Percentiles rank a stretch among this genome's conserved stretches.
Evolutionary conservation across 2,797 vertebrate species (phyloP).

Genomic region (Gymnothorax reevesii): DNA sequence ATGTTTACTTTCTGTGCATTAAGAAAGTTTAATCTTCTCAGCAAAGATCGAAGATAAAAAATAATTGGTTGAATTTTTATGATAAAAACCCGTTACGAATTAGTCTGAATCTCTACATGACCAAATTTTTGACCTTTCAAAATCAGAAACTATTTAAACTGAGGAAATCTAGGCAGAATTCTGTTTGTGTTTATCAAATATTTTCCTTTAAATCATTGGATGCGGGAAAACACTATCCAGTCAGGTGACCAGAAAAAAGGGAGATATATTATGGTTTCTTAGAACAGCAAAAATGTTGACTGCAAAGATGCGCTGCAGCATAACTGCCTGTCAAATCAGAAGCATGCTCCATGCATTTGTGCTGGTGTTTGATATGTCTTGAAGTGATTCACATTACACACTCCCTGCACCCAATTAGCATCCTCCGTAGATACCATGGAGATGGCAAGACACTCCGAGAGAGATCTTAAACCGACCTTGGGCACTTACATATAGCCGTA

Average conservation of each 20-base stretch:
- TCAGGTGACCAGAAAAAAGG: constrained; percentile 23
- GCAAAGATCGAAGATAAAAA: not conserved
- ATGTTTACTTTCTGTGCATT: constrained; percentile 4
- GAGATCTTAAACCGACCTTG: not conserved
- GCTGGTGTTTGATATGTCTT: not conserved
- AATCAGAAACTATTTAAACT: not conserved
- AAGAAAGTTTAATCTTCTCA: not conserved
- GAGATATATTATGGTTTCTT: constrained; percentile 40
- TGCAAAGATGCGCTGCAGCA: constrained; percentile 16
- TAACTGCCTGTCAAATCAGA: not conserved
- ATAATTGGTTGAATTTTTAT: not conserved
- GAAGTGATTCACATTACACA: not conserved
- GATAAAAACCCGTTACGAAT: not conserved
- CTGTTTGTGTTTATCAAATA: not conserved
- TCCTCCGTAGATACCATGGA: not conserved
- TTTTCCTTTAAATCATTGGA: not conserved
- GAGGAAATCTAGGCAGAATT: not conserved
- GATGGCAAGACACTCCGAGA: not conserved
- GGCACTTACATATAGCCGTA: not conserved
- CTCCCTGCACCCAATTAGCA: not conserved
- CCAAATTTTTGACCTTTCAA: not conserved
- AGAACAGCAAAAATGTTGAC: constrained; percentile 24
- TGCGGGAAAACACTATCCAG: not conserved
- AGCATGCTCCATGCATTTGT: not conserved
- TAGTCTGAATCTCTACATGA: not conserved